These are phyloP conservation scores for Sycophaga agraensis DNA, from an alignment of 1,140 invertebrate genomes.

Conservation along the genomic window DNA sequence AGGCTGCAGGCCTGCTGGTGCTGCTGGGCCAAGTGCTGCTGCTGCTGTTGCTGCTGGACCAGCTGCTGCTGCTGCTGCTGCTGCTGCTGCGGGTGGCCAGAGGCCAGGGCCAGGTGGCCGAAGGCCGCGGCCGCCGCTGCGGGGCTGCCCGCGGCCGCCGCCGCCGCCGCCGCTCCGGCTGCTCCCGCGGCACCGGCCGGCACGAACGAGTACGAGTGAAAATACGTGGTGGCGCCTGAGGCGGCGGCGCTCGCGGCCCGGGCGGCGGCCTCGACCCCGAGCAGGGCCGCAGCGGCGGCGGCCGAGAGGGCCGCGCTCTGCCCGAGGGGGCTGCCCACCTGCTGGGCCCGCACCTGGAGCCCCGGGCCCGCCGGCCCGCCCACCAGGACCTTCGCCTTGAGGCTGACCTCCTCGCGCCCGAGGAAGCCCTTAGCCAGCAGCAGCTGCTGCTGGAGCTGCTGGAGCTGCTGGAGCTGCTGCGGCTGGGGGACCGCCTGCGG, in stretches of 20 bases:
- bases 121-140: constrained; percentile 37
- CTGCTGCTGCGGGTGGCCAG: constrained; percentile 1
- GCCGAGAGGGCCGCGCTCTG: constrained; percentile 32
- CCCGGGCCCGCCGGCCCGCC: neutral
- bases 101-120: constrained; percentile 35
- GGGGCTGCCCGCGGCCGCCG: constrained; percentile 40
- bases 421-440: neutral
- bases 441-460: constrained; percentile 16
- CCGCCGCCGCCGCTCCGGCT: constrained; percentile 5
- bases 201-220: constrained; percentile 58
- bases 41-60: neutral
- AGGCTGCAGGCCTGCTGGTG: constrained; percentile 45
- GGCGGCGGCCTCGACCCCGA: constrained; percentile 33
- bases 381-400: constrained; percentile 3
- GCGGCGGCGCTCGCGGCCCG: constrained; percentile 30
- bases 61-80: constrained; percentile 2
- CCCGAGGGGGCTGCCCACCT: constrained; percentile 18
- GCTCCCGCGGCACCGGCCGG: constrained; percentile 46
- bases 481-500: neutral
- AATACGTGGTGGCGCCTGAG: constrained; percentile 55
- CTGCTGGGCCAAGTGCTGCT: constrained; percentile 9
- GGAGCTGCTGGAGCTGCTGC: neutral
- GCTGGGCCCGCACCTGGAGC: constrained; percentile 19
- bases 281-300: constrained; percentile 29
- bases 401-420: neutral